phyloP scores from a whole-genome alignment of 2,888 invertebrate species.

The Dugesia japonica region DNA sequence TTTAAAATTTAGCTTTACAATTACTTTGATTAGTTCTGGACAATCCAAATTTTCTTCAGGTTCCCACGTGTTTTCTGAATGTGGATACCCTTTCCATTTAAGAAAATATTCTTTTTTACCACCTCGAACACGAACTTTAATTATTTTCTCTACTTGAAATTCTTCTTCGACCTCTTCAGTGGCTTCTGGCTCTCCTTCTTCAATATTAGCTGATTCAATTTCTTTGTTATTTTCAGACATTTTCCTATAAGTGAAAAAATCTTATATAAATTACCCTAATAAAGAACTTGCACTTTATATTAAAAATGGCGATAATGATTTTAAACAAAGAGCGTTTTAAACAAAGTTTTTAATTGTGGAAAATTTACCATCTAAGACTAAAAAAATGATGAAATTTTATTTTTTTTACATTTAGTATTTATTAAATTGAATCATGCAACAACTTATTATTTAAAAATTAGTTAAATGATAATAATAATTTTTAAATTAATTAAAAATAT shows the following conservation, averaged over 20 bases:
- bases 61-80: conserved; percentile 32
- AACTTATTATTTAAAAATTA: no score
- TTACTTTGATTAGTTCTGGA: conserved; percentile 28
- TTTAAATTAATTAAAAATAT: no score
- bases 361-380: no score
- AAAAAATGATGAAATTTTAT: no score
- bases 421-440: no score
- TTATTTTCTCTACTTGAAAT: conserved; percentile 31
- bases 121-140: conserved; percentile 7
- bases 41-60: conserved; percentile 31
- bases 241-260: background rate
- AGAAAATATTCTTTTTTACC: conserved; percentile 31
- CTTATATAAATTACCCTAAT: no score
- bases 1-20: background rate
- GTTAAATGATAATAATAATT: no score
- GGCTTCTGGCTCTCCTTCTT: background rate
- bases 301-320: background rate
- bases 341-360: background rate
- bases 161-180: conserved; percentile 27
- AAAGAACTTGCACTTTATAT: background rate
- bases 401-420: no score
- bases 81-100: conserved; percentile 33
- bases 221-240: background rate
- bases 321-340: background rate
- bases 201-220: background rate